Conservation (phyloP, 2,888 invertebrate genomes). For the Adineta ricciae region DNA sequence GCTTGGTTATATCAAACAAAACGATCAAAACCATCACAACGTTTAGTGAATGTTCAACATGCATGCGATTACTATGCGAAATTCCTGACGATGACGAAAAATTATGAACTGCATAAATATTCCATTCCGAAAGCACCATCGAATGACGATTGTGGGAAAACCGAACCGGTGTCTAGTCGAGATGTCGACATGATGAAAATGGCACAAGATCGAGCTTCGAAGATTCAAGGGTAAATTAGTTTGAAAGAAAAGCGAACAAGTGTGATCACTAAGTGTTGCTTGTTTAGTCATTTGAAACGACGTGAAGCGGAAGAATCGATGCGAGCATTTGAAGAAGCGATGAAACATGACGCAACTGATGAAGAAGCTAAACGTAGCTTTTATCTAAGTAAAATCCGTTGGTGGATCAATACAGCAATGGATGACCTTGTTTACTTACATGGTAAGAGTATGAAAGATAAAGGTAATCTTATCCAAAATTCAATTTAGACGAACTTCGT, state of each 20-base stretch:
- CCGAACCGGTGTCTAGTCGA: background rate
- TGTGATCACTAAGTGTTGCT: too few relatives aligned
- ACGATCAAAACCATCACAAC: constrained; percentile 20
- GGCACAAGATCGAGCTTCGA: constrained; percentile 10
- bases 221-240: background rate
- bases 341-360: background rate
- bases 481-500: background rate
- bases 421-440: constrained; percentile 1
- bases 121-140: background rate
- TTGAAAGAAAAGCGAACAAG: too few relatives aligned
- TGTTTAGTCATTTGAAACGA: constrained; percentile 10
- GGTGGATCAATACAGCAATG: background rate
- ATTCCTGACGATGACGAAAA: constrained; percentile 23
- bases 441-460: too few relatives aligned
- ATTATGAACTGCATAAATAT: constrained; percentile 28
- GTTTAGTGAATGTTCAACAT: constrained; percentile 17
- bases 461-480: background rate
- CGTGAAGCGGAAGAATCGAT: constrained; percentile 9
- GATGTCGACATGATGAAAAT: constrained; percentile 20
- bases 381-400: constrained; percentile 16
- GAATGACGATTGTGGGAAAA: background rate
- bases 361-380: constrained; percentile 3
- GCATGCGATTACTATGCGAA: constrained; percentile 26
- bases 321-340: background rate
- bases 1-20: constrained; percentile 31